Percentiles rank a stretch among this genome's conserved stretches.
Evolutionary conservation across 1,140 invertebrate species (phyloP).

Genomic region (Hyles vespertilio): DNA sequence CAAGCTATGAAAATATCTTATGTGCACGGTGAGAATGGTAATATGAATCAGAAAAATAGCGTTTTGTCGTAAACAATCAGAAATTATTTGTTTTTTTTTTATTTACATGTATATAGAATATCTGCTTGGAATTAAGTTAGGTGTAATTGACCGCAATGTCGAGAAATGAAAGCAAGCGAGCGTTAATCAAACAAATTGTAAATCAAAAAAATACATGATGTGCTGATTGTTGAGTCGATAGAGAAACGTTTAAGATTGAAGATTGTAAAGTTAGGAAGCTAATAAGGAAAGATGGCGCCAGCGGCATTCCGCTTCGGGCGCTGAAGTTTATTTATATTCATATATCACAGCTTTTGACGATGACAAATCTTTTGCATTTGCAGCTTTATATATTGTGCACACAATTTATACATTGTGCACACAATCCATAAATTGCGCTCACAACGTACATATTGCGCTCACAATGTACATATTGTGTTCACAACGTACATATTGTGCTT

Average conservation of each 20-base stretch:
- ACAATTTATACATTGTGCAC: constrained; percentile 54
- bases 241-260: constrained; percentile 13
- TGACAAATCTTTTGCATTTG: constrained; percentile 75
- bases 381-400: constrained; percentile 61
- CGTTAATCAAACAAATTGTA: constrained; percentile 14
- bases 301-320: constrained; percentile 46
- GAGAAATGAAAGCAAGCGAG: constrained; percentile 31
- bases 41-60: constrained; percentile 62
- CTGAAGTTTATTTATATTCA: constrained; percentile 60
- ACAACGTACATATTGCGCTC: constrained; percentile 62
- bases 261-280: constrained; percentile 25
- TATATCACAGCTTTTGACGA: constrained; percentile 76
- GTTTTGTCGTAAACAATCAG: constrained; percentile 56
- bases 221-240: constrained; percentile 40
- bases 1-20: constrained; percentile 62
- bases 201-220: constrained; percentile 60
- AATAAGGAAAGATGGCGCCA: constrained; percentile 33
- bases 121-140: constrained; percentile 31
- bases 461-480: constrained; percentile 53
- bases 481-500: constrained; percentile 53
- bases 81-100: constrained; percentile 59
- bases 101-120: constrained; percentile 67
- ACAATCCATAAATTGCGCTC: constrained; percentile 56
- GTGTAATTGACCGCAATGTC: constrained; percentile 36
- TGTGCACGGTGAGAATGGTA: constrained; percentile 46